Base-by-base conservation (phyloP, 2,797 vertebrate species). In the Myotis myotis region DNA sequence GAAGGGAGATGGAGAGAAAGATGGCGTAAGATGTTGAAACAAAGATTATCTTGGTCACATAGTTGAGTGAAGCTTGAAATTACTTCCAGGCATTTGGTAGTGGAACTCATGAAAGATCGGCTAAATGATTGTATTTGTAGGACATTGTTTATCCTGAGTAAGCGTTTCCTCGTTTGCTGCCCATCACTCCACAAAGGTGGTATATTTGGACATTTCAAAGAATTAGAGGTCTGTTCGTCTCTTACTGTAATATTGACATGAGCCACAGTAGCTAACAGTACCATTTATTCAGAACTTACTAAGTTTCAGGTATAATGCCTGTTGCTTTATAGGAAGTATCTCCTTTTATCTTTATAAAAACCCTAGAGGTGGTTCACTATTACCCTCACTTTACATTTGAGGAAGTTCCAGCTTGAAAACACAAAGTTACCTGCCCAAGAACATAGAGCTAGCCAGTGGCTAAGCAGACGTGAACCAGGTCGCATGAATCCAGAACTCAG, bases 11-110 rank as follows among this genome's bases (percentile, higher is more conserved):
- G 5, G 68, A 8, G 8, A 72, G 71, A 15, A 78, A 36, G 38
- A 57, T 15, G n/a, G 28, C 60, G 12, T 8, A 38, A 22, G 49
- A 66, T 19, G 66, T 51, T 76, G 70, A 64, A 82, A 79, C 3
- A 66, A 41, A 66, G 33, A 47, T 71, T 30, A 51, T 88, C 41
- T 83, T 81, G 62, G 74, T 44, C 33, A 36, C 8, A 2, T 51
- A 60, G 41, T 68, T 95, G 91, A 64, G 38, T 87, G 8, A 87
- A 72, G 25, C 44, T 93, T 76, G 22, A 76, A 90, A 66, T 68
- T 91, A 72, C 38, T 85, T 82, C 70, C 41, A 87, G 62, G 19
- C 11, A 79, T 23, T 79, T 86, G 64, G 75, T 92, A 55, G n/a
- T 36, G 51, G 53, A 91, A 64, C 47, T 78, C 44, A 36, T 55